phyloP scores from a whole-genome alignment of 2,797 vertebrate species.

The Paramormyrops hopkinsi region DNA sequence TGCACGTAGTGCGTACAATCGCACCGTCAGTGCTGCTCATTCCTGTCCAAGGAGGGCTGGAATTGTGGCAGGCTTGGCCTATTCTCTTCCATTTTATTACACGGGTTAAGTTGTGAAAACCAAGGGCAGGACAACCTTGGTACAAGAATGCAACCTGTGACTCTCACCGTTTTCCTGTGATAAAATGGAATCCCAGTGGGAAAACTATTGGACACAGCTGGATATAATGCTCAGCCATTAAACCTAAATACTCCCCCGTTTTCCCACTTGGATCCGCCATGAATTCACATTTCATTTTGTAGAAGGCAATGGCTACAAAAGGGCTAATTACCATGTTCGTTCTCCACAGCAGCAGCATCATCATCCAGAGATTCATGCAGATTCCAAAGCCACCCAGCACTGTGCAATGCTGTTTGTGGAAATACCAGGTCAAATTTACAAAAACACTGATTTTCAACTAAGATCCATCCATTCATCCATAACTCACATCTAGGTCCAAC shows the following conservation, averaged over 20 bases:
- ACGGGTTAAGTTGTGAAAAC: background rate
- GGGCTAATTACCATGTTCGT: background rate
- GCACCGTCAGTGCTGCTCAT: background rate
- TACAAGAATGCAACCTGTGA: background rate
- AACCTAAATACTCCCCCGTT: background rate
- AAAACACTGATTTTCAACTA: background rate
- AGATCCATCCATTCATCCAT: background rate
- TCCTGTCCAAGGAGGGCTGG: background rate
- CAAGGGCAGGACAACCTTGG: background rate
- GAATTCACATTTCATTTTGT: background rate
- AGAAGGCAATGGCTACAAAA: background rate
- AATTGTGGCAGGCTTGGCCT: background rate
- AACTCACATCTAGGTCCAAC: background rate
- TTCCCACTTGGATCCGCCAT: background rate
- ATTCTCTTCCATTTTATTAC: background rate
- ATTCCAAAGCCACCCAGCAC: background rate
- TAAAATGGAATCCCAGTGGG: background rate
- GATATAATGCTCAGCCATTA: background rate
- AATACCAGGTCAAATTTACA: background rate
- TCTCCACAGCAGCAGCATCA: background rate
- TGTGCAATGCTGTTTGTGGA: background rate
- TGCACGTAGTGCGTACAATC: background rate
- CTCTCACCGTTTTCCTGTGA: background rate
- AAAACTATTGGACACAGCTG: background rate
- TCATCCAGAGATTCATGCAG: background rate